These are phyloP conservation scores for Villa cingulata DNA, from an alignment of 2,888 invertebrate genomes.

Conservation along the genomic window DNA sequence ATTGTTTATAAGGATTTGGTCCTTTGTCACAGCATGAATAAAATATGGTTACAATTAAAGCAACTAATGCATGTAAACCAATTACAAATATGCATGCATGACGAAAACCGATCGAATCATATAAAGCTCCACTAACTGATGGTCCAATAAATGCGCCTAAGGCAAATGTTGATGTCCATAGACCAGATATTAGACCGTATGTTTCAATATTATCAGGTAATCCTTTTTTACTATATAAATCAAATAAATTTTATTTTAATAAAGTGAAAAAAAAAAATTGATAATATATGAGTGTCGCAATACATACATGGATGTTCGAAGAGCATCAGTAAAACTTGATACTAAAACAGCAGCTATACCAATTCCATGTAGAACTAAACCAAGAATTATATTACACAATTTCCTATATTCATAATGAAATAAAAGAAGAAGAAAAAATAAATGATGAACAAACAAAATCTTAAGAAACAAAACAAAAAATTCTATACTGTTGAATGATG, in stretches of 20 bases:
- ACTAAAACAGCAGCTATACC: slow-evolving; percentile 76
- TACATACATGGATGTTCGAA: slow-evolving; percentile 64
- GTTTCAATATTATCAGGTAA: slow-evolving; percentile 77
- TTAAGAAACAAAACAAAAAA: too few relatives aligned
- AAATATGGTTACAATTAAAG: slow-evolving; percentile 25
- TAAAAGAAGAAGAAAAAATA: too few relatives aligned
- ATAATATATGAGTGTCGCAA: too few relatives aligned
- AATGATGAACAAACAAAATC: too few relatives aligned
- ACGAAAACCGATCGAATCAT: slow-evolving; percentile 58
- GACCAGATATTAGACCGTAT: slow-evolving; percentile 75
- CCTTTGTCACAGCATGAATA: slow-evolving; percentile 34
- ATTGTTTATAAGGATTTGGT: slow-evolving; percentile 27
- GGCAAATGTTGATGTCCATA: slow-evolving; percentile 84
- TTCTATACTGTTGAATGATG: too few relatives aligned
- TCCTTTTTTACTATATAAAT: slow-evolving; percentile 45
- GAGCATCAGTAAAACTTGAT: slow-evolving; percentile 72
- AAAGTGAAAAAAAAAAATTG: neutral
- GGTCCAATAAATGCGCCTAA: slow-evolving; percentile 78
- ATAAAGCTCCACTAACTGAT: slow-evolving; percentile 57
- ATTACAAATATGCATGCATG: slow-evolving; percentile 58
- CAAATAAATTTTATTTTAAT: neutral
- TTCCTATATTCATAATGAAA: too few relatives aligned
- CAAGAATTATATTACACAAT: slow-evolving; percentile 53
- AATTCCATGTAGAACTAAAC: slow-evolving; percentile 64
- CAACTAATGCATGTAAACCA: slow-evolving; percentile 15